Percentiles rank a stretch among this genome's conserved stretches.
Evolutionary conservation across 2,797 vertebrate genomes (phyloP).

Genomic region (Mareca strepera): DNA sequence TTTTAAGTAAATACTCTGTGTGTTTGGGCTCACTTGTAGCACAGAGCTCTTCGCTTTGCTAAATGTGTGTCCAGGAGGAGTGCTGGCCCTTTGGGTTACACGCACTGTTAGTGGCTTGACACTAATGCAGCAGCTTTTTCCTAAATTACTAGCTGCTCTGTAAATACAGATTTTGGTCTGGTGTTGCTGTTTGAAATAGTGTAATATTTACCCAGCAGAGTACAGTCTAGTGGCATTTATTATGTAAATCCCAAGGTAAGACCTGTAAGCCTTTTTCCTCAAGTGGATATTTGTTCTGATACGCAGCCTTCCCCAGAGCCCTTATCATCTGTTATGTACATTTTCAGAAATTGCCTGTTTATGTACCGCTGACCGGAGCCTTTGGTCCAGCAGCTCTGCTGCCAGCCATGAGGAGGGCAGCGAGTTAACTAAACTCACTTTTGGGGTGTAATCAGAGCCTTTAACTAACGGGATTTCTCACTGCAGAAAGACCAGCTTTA

Average conservation of each 20-base stretch:
- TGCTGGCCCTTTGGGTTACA: background rate
- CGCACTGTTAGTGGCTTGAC: background rate
- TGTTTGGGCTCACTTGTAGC: background rate
- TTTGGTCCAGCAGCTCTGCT: background rate
- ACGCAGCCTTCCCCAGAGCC: background rate
- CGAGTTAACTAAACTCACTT: background rate
- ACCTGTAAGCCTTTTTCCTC: background rate
- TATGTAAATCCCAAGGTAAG: slow-evolving; percentile 4
- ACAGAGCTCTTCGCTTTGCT: background rate
- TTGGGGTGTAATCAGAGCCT: background rate
- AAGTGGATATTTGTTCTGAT: background rate
- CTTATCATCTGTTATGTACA: background rate
- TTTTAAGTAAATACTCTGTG: background rate
- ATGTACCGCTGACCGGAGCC: background rate
- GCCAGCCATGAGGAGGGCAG: background rate
- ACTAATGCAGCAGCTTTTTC: background rate
- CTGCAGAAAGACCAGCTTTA: background rate
- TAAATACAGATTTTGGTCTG: background rate
- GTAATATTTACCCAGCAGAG: background rate
- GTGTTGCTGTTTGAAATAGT: background rate
- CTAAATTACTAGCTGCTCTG: background rate
- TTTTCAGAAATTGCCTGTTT: slow-evolving; percentile 16
- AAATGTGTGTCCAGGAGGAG: background rate
- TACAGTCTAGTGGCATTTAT: background rate
- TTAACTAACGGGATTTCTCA: background rate